phyloP scores from a whole-genome alignment of 2,797 vertebrate species.

The Apogon talboti region DNA sequence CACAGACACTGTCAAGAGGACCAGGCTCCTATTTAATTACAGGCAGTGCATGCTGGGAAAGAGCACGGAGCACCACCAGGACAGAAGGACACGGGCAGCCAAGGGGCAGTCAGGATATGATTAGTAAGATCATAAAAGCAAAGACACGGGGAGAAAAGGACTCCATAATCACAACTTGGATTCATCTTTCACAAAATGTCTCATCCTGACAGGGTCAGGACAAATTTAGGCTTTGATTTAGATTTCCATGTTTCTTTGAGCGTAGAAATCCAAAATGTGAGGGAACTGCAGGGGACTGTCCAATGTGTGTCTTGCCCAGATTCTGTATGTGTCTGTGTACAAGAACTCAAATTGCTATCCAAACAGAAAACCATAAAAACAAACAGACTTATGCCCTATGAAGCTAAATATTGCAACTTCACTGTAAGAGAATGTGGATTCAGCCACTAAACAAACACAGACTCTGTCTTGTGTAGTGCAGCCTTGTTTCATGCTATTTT shows the following conservation, averaged over 20 bases:
- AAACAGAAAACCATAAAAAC: slow-evolving; percentile 46
- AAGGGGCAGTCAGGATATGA: slow-evolving; percentile 79
- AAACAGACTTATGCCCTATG: slow-evolving; percentile 27
- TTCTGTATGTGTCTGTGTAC: background rate
- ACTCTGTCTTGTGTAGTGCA: slow-evolving; percentile 20
- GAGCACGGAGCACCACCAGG: slow-evolving; percentile 69
- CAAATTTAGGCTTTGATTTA: slow-evolving; percentile 75
- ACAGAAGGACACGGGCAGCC: slow-evolving; percentile 80
- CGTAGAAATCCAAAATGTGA: slow-evolving; percentile 37
- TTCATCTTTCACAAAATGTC: slow-evolving; percentile 69
- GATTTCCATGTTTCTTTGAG: slow-evolving; percentile 61
- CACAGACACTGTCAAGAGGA: slow-evolving; percentile 74
- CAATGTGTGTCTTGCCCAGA: slow-evolving; percentile 13
- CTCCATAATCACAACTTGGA: slow-evolving; percentile 75
- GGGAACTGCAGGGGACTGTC: slow-evolving; percentile 30
- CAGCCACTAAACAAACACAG: slow-evolving; percentile 44
- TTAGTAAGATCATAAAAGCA: slow-evolving; percentile 83
- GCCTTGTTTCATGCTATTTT: slow-evolving; percentile 31
- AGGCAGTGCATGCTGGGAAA: slow-evolving; percentile 77
- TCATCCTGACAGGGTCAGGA: slow-evolving; percentile 69
- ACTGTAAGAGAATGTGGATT: slow-evolving; percentile 25
- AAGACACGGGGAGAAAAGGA: slow-evolving; percentile 74
- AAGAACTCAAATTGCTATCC: slow-evolving; percentile 26
- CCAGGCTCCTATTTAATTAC: slow-evolving; percentile 81
- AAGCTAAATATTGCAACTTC: slow-evolving; percentile 23